Evolutionary conservation across 2,888 invertebrate genomes (phyloP).

Genomic region (Zaprionus lineosus): DNA sequence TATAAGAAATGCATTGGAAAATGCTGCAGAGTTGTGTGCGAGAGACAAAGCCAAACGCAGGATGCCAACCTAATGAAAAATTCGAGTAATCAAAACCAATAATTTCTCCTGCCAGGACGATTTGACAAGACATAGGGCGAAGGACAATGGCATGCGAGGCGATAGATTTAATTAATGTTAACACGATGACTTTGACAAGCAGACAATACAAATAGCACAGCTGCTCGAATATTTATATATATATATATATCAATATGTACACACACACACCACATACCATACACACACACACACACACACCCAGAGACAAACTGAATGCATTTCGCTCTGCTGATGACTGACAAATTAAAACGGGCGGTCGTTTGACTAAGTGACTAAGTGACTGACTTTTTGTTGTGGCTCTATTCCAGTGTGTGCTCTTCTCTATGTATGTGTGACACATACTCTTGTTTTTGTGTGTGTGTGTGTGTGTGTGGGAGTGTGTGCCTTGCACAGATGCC

Average conservation of each 20-base stretch:
- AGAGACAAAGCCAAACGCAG: not conserved
- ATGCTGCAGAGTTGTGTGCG: no score
- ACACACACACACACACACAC: constrained; percentile 5
- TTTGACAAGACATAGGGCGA: not conserved
- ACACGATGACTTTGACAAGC: constrained; percentile 75
- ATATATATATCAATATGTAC: no score
- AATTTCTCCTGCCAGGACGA: no score
- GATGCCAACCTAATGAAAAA: constrained; percentile 27
- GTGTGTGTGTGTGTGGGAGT: constrained; percentile 11
- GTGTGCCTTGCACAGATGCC: constrained; percentile 51
- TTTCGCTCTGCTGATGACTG: constrained; percentile 65
- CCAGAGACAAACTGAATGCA: constrained; percentile 26
- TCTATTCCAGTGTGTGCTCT: constrained; percentile 1
- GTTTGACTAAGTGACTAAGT: constrained; percentile 61
- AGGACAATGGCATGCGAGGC: constrained; percentile 43
- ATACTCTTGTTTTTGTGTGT: constrained; percentile 12
- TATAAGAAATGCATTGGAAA: constrained; percentile 16
- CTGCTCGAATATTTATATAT: no score
- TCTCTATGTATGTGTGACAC: constrained; percentile 7
- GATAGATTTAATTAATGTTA: constrained; percentile 77
- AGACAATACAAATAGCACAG: constrained; percentile 64
- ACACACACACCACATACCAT: not conserved
- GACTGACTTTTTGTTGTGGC: constrained; percentile 52
- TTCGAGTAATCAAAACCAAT: constrained; percentile 50
- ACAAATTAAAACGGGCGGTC: constrained; percentile 66